Base-by-base conservation (phyloP, 1,140 invertebrate species). In the Bombus confusus region DNA sequence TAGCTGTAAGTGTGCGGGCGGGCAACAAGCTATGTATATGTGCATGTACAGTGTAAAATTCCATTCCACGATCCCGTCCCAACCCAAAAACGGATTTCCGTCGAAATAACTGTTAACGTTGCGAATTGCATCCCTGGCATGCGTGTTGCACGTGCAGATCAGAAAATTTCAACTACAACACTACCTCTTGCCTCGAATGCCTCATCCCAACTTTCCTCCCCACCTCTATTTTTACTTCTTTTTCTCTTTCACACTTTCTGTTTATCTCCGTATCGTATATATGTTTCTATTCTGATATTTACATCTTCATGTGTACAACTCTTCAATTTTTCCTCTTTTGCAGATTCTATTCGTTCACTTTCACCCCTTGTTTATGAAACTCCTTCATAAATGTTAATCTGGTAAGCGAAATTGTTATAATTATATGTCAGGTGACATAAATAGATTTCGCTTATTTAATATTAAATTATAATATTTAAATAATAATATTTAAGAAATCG, bases 21-120 rank as follows among this genome's bases (percentile, higher is more conserved):
- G 5, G 37, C 31, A 68, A 76, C 62, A 80, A 75, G 78, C 31
- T 74, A 47, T 52, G 22, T n/a, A n/a, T n/a, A n/a, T n/a, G 59
- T n/a, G 47, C 6, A 52, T 62, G 34, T 15, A 52, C 73, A 52
- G 57, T 72, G 77, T 88, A 89, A 90, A 89, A 89, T 90, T 90
- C 88, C 88, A 83, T 80, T 74, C 85, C 76, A 72, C 85, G 87
- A 89, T 74, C 82, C 25, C 9, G 57, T 66, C 76, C 80, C 52
- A 75, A 74, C 18, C 80, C 75, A 83, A 86, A 90, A 90, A 78
- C 88, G 88, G 81, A 88, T 88, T 86, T 89, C 77, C 88, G 76
- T 28, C 74, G 85, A 85, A 90, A 86, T 89, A 87, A 90, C 86
- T 87, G 86, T 90, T 82, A 87, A 88, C 88, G 80, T 77, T 86